These are phyloP conservation scores for Rhodophaea formosa DNA, from an alignment of 2,888 invertebrate species.

Conservation along the genomic window DNA sequence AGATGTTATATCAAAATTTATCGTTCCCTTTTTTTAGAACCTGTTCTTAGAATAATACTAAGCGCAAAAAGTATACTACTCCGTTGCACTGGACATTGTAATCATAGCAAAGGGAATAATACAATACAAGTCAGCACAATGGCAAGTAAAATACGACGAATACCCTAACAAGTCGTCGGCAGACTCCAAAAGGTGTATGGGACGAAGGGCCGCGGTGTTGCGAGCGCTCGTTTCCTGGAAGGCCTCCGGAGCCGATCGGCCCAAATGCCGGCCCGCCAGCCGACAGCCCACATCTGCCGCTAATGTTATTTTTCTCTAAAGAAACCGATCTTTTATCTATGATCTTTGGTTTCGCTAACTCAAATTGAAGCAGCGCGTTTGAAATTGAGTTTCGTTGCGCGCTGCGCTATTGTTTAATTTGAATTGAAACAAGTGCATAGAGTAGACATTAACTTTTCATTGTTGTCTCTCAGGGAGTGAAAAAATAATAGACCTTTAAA, in stretches of 20 bases:
- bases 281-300: conserved; percentile 68
- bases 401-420: background rate
- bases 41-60: conserved; percentile 3
- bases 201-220: conserved; percentile 33
- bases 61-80: conserved; percentile 17
- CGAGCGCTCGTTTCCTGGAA: conserved; percentile 69
- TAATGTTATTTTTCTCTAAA: conserved; percentile 49
- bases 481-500: no score
- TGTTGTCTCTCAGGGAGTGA: no score
- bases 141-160: conserved; percentile 56
- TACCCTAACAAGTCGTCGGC: conserved; percentile 64
- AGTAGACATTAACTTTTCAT: background rate
- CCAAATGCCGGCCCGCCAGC: conserved; percentile 54
- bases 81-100: conserved; percentile 41
- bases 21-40: background rate
- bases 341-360: conserved; percentile 25
- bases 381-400: background rate
- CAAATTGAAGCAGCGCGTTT: background rate
- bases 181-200: conserved; percentile 60
- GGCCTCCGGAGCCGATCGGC: conserved; percentile 62
- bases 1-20: no score
- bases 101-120: conserved; percentile 36
- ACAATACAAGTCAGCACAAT: conserved; percentile 44
- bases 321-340: conserved; percentile 40
- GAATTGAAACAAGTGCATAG: background rate